Base-by-base conservation (phyloP, 2,888 invertebrate genomes). In the Philhelius pedissequus region DNA sequence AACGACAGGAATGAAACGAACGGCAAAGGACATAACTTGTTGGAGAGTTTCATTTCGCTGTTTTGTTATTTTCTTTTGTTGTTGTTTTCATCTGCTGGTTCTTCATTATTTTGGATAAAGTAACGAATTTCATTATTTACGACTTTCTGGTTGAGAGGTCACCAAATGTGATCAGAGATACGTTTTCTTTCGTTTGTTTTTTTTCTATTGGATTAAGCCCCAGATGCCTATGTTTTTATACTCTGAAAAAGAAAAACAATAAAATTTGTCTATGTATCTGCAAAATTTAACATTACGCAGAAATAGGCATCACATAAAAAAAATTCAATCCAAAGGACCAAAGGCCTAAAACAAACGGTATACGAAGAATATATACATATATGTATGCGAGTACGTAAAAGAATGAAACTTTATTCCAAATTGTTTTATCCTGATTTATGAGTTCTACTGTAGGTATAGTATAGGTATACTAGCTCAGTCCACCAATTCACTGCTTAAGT, bases 71-170 rank as follows among this genome's bases (percentile, higher is more conserved):
- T 7, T 30, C 30, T 30, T 30, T 75, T 27, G 35, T 60, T 38
- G 43, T 38, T 52, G 45, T 50, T 43, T 25, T 38, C 4, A 25
- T 32, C 32, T 32, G 11, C 32, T 69, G 64, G 20, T 69, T 62
- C 30, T 62, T 83, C 83, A 84, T 84, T 84, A 73, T 79, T 86
- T 79, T 79, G 77, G 69, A 86, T 79, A 83, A 86, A 87, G 83
- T 86, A 74, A 81, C 73, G 86, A 86, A 87, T 88, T 88, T 88
- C 81, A 87, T 89, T 90, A 90, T 90, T 90, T 90, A 90, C 89
- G 90, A 89, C 89, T 89, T 90, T 90, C 89, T 89, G 89, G 89
- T 89, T 90, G 89, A 88, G 87, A 89, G 89, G 88, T 89, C 89
- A 89, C 80, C 78, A 78, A 79, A 73, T 78, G 78, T 79, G 79